Base-by-base conservation (phyloP, 2,113 vertebrate genomes). In the Triplophysa rosa region DNA sequence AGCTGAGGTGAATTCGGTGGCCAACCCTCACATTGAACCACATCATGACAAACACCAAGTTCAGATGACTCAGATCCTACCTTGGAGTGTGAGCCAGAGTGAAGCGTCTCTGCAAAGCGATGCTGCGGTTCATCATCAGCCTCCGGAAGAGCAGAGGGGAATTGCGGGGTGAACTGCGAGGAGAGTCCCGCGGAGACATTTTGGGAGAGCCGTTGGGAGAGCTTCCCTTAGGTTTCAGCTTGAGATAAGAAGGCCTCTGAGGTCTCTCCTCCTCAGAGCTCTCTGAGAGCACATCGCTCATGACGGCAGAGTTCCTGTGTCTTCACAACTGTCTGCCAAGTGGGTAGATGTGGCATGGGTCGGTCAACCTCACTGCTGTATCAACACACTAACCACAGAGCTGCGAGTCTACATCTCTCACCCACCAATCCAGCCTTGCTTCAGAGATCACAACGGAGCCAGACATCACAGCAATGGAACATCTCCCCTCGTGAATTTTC, bases 91-190 rank as follows among this genome's bases (percentile, higher is more conserved):
- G 95, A 23, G 97, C 95, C 91, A 98, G 90, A 0, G 97, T 98
- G 92, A 98, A 98, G 63, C 96, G 95, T 77, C 95, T 90, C 92
- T 95, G 95, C 74, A 95, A 91, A 73, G 94, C 92, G 87, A 95
- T 93, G 89, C 94, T 94, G 78, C 93, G 94, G 85, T 93, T 95
- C 93, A 93, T 89, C 88, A 93, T 85, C 80, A 97, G 89, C 89
- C 93, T 97, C 79, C 94, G 89, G 91, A 96, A 94, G 87, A 97
- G 92, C 80, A 94, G 76, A 0, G 95, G 95, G 23, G 96, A 95
- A 80, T 90, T 91, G 56, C 87, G 78, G 0, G 95, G 93, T 0
- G 29, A 29, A 29, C 29, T 29, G 29, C 29, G 29, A 29, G 93
- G 94, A 0, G 95, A 95, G 69, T 91, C 83, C 42, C 86, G 89